phyloP scores from a whole-genome alignment of 2,113 vertebrate genomes.

The Neolamprologus kungweensis region DNA sequence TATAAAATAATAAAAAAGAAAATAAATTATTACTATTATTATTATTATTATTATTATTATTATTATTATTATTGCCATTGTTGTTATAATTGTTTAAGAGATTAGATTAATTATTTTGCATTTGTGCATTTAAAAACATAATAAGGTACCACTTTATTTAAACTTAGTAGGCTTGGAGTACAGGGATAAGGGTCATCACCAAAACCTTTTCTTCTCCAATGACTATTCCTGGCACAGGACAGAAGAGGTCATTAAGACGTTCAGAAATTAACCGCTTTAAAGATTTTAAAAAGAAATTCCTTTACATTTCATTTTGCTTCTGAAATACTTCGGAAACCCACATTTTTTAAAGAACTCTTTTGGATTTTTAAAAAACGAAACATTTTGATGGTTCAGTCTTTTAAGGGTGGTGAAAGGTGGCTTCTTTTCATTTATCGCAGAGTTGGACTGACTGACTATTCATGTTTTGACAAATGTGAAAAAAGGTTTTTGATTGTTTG shows the following conservation, averaged over 20 bases:
- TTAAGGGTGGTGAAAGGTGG: background rate
- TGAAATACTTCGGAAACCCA: background rate
- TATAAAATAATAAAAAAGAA: background rate
- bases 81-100: background rate
- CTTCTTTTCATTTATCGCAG: background rate
- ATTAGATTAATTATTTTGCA: background rate
- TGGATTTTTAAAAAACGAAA: background rate
- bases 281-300: fast-evolving
- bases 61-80: background rate
- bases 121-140: background rate
- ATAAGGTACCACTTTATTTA: background rate
- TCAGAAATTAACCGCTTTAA: background rate
- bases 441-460: background rate
- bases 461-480: background rate
- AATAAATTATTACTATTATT: background rate
- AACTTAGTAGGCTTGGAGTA: background rate
- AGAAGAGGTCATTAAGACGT: background rate
- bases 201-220: background rate
- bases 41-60: background rate
- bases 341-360: background rate
- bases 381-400: background rate
- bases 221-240: background rate
- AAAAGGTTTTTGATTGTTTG: background rate
- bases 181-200: no score
- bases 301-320: background rate